Evolutionary conservation across 2,797 vertebrate species (phyloP), one percentile per base, ranked within the genome.

Genomic region (Lagodon rhomboides): DNA sequence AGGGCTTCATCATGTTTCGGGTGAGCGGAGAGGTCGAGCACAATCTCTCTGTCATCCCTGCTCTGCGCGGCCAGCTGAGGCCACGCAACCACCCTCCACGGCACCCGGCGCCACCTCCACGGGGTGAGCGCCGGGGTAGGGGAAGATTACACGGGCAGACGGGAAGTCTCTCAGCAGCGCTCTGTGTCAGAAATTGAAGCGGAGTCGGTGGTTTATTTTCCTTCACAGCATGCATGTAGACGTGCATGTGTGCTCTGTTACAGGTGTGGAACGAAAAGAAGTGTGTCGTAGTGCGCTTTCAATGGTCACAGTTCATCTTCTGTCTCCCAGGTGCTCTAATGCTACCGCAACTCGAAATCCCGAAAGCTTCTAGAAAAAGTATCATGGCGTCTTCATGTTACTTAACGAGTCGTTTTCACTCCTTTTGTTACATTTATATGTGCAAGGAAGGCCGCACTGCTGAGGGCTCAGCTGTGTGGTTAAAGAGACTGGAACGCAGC

Each of bases 1-100:
- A 83, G 82, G 61, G 85, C 86, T 83, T 75, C 81, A 85, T 91
- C 83, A 78, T 89, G 88, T 82, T 90, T 79, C 30, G 86, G 91
- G 80, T 87, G 87, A 90, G 68, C 46, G 38, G 86, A 86, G 72
- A 81, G 89, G 91, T 89, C 85, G 75, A 76, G 75, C 47, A 69
- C 85, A 84, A 81, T 86, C 85, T 77, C 79, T 83, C 82, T 75
- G 82, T 90, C 83, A 77, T 76, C 64, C 82, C 63, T 58, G 75
- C 63, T 82, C 79, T 83, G 73, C 73, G 86, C 10, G 60, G 81
- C 81, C 70, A 84, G 76, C 84, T 82, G 85, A 84, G 80, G 70
- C 85, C 58, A 60, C n/a, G 62, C 12, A 27, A 27, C 53, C 83
- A 30, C 67, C 79, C 79, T 0, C 38, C 6, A 23, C 55, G 47